phyloP scores from a whole-genome alignment of 2,797 vertebrate species.

The Clarias fuscus region DNA sequence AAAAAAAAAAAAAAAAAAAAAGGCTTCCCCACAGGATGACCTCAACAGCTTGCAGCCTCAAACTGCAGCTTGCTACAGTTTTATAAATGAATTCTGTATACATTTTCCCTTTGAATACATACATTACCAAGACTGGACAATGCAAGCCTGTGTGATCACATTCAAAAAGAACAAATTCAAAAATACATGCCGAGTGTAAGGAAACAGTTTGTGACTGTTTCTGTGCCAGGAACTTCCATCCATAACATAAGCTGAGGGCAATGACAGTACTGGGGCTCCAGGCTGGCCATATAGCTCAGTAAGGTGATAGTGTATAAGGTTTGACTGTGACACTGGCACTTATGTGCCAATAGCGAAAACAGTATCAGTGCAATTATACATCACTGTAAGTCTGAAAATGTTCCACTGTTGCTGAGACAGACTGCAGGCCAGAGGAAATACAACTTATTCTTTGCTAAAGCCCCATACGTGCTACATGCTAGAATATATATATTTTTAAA shows the following conservation, averaged over 20 bases:
- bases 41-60: slow-evolving; percentile 38
- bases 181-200: slow-evolving; percentile 43
- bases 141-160: slow-evolving; percentile 57
- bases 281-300: slow-evolving; percentile 47
- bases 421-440: slow-evolving; percentile 5
- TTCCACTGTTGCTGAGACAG: slow-evolving; percentile 3
- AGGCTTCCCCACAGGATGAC: slow-evolving; percentile 55
- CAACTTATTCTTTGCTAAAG: neutral
- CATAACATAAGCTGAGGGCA: slow-evolving; percentile 34
- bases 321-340: slow-evolving; percentile 26
- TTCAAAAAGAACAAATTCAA: slow-evolving; percentile 55
- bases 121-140: slow-evolving; percentile 47
- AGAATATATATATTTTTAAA: neutral
- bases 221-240: slow-evolving; percentile 49
- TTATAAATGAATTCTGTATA: slow-evolving; percentile 58
- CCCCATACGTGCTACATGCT: neutral
- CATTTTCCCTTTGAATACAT: slow-evolving; percentile 37
- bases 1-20: slow-evolving; percentile 26
- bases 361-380: slow-evolving; percentile 26
- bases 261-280: slow-evolving; percentile 38
- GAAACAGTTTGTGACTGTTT: slow-evolving; percentile 58
- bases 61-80: slow-evolving; percentile 43
- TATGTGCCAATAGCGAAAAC: slow-evolving; percentile 45
- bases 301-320: slow-evolving; percentile 46
- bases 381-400: slow-evolving; percentile 15